phyloP scores from a whole-genome alignment of 1,140 invertebrate genomes.

The Ceratina calcarata region DNA sequence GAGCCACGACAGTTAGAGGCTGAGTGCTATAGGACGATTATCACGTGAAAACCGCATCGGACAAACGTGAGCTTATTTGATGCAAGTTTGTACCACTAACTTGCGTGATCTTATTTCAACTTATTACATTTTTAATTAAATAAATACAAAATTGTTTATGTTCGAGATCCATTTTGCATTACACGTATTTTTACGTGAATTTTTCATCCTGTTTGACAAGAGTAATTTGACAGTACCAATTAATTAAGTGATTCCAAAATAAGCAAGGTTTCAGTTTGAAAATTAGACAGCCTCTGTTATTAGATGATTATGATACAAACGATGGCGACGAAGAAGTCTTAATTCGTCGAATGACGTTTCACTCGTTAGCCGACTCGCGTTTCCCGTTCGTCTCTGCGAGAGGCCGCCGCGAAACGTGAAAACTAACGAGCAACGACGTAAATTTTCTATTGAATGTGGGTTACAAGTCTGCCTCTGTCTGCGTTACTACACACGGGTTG shows the following conservation, averaged over 20 bases:
- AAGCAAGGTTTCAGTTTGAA: no score
- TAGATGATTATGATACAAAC: no score
- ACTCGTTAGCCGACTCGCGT: constrained; percentile 24
- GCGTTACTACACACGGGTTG: constrained; percentile 17
- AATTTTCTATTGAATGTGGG: constrained; percentile 53
- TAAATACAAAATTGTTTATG: no score
- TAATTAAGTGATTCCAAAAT: no score
- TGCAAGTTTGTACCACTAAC: background rate
- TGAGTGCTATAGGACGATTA: constrained; percentile 58
- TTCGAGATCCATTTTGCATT: no score
- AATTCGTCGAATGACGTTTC: constrained; percentile 42
- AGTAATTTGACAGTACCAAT: no score
- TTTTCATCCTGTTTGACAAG: no score
- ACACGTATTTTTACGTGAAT: no score
- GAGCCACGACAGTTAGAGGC: constrained; percentile 53
- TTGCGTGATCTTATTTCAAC: no score
- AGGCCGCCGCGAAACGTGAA: background rate
- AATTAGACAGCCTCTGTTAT: no score
- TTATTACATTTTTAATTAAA: no score
- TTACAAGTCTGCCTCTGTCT: constrained; percentile 22
- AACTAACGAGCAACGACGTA: constrained; percentile 14
- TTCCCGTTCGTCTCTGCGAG: constrained; percentile 31
- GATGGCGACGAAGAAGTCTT: constrained; percentile 19
- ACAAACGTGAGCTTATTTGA: constrained; percentile 63
- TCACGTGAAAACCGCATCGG: constrained; percentile 59